Percentiles rank a stretch among this genome's conserved stretches.
phyloP scores from a whole-genome alignment of 2,113 vertebrate genomes.

The Osmerus mordax region DNA sequence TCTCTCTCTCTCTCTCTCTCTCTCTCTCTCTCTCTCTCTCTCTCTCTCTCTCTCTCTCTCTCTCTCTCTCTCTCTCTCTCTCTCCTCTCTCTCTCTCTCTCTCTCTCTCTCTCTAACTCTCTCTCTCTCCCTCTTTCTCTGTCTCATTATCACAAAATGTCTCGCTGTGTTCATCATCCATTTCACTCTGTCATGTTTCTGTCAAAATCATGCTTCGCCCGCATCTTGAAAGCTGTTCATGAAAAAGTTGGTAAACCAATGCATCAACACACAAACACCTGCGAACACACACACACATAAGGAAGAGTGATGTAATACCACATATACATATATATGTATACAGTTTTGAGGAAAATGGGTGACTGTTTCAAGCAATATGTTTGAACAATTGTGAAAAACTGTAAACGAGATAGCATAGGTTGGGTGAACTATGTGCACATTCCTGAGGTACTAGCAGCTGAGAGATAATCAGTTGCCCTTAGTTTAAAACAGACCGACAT shows the following conservation, averaged over 20 bases:
- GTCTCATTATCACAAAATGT: neutral
- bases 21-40: too few species aligned
- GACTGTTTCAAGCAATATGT: too few species aligned
- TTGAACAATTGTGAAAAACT: too few species aligned
- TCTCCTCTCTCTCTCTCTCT: too few species aligned
- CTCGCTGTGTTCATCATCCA: neutral
- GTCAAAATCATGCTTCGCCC: neutral
- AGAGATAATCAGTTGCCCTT: conserved; percentile 1
- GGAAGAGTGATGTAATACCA: neutral
- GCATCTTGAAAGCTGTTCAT: neutral
- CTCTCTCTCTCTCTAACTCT: too few species aligned
- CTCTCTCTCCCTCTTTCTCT: neutral
- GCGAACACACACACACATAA: neutral
- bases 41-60: too few species aligned
- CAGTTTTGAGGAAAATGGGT: too few species aligned
- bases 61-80: too few species aligned
- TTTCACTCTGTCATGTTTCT: neutral
- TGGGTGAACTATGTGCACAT: neutral
- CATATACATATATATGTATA: neutral
- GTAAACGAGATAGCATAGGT: conserved; percentile 1
- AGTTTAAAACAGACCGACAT: neutral
- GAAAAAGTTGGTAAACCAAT: neutral
- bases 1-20: too few species aligned
- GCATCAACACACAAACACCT: neutral
- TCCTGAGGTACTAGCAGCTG: conserved; percentile 8